Conservation (phyloP, 2,797 vertebrate genomes). For the Euphonia xanthogaster region DNA sequence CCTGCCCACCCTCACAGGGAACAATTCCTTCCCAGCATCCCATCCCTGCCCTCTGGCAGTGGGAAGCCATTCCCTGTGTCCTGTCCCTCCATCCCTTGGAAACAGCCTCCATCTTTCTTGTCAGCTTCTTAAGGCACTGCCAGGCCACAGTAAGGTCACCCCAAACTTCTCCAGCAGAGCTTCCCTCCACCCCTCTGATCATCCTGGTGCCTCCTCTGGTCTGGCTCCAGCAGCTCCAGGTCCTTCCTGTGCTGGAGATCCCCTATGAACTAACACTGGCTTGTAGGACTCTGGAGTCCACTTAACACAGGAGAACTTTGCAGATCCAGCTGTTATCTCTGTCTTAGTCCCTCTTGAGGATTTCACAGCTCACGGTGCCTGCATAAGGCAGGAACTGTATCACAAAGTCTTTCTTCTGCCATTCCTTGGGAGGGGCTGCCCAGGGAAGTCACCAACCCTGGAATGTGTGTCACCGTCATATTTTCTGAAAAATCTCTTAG, state of each 20-base stretch:
- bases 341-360: neutral
- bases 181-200: neutral
- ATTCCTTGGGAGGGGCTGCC: neutral
- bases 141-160: fast-evolving
- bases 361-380: neutral
- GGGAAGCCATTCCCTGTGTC: neutral
- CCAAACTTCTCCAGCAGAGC: neutral
- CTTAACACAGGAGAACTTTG: neutral
- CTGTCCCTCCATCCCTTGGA: too few relatives aligned
- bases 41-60: neutral
- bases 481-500: too few relatives aligned
- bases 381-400: fast-evolving
- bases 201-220: neutral
- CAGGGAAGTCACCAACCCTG: neutral
- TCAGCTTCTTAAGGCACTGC: fast-evolving
- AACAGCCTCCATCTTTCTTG: fast-evolving
- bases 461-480: neutral
- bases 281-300: neutral
- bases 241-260: neutral
- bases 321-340: neutral
- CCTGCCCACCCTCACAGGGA: fast-evolving
- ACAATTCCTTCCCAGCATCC: fast-evolving
- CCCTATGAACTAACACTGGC: fast-evolving
- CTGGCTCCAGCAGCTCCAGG: fast-evolving
- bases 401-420: neutral